A percentile compares a stretch with the other conserved stretches of the same genome.
These are phyloP conservation scores for Ceyx margarethae DNA, from an alignment of 2,113 vertebrate species.

Conservation along the genomic window DNA sequence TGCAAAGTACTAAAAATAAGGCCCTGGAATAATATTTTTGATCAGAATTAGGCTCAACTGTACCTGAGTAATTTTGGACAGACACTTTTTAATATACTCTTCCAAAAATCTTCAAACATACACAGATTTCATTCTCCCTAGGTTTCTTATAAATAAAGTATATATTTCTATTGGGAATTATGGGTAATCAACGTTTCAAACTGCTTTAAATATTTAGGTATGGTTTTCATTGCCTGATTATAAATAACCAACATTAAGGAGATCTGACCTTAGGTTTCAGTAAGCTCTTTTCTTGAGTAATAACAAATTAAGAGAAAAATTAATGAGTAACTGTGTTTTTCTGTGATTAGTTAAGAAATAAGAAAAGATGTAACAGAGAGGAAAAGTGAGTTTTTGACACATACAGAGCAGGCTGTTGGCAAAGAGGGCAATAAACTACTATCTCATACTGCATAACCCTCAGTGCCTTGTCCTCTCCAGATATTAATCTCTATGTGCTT, in stretches of 20 bases:
- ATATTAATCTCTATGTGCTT: neutral
- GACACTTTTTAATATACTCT: neutral
- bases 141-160: neutral
- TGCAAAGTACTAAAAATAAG: neutral
- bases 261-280: neutral
- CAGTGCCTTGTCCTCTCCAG: neutral
- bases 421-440: neutral
- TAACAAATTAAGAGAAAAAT: neutral
- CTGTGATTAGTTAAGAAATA: neutral
- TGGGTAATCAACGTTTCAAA: neutral
- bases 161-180: neutral
- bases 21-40: neutral
- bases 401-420: neutral
- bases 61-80: neutral
- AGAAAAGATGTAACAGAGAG: neutral
- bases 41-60: neutral
- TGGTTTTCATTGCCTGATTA: neutral
- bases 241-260: neutral
- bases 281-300: neutral
- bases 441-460: neutral
- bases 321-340: neutral
- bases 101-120: neutral
- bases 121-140: neutral
- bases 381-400: neutral
- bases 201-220: constrained; percentile 25